Evolutionary conservation across 1,140 invertebrate genomes (phyloP), one percentile per base, ranked within the genome.

Genomic region (Drosophila kepulauana): DNA sequence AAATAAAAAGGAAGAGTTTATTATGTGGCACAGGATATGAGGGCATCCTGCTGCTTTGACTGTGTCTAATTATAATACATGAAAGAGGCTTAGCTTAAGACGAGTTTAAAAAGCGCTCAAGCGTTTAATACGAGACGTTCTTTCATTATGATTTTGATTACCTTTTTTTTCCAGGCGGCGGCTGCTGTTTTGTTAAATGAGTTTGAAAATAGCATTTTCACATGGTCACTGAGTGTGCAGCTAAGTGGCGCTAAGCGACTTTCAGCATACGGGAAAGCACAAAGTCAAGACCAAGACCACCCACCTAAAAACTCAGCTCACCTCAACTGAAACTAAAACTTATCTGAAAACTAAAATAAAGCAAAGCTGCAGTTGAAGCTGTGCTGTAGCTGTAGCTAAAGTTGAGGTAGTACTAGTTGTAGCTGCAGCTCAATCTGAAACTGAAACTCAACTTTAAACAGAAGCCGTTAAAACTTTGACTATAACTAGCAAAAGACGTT

Each of bases 381-480:
- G 20, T 25, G 20, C 20, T 25, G 3, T 25, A 80, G 48, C 48
- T 52, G 49, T 63, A 75, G 74, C 57, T 65, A 54, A 68, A 80
- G 59, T 35, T 80, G 35, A 16, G 65, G 51, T 48, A 13, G 25
- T 58, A n/a, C n/a, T n/a, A 80, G 63, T 61, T 66, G 51, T 41
- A n/a, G 63, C 65, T 52, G 5, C 66, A 75, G 61, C 80, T 57
- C 46, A 46, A 73, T 67, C 38, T n/a, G 28, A 51, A 67, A 65
- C 63, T 64, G 25, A 75, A 71, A 49, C 10, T 46, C 52, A 61
- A 82, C 43, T 43, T 38, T 8, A 62, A 66, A 64, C 78, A 78
- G 57, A 67, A 77, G 74, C 80, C 58, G 59, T 66, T 78, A 70
- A 61, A 89, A 81, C 69, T 81, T 88, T 71, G 41, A 43, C 58